Evolutionary conservation across 2,797 vertebrate genomes (phyloP).

Genomic region (Anolis apletophallus): DNA sequence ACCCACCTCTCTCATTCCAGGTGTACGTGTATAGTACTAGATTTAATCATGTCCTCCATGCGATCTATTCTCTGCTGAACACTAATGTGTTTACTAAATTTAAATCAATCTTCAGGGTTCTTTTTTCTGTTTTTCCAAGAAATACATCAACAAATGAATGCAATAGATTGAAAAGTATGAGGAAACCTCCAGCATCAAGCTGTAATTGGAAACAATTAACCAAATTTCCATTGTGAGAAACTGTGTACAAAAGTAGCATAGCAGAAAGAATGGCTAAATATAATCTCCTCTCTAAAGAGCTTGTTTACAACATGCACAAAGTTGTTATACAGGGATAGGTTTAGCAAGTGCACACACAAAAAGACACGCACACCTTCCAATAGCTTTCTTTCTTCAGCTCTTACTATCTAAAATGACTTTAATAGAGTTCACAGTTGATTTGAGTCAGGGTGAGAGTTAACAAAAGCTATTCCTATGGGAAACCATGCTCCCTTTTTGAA

Average conservation of each 20-base stretch:
- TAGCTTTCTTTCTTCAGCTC: not conserved
- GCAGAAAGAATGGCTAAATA: not conserved
- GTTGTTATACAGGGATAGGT: not conserved
- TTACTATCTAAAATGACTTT: not conserved
- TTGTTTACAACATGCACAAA: not conserved
- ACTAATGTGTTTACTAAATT: not conserved
- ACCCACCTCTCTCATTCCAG: not conserved
- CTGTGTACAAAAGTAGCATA: not conserved
- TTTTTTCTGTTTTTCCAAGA: not conserved
- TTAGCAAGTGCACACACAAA: not conserved
- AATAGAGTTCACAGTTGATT: not conserved
- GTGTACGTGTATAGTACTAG: not conserved
- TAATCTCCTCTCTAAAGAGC: not conserved
- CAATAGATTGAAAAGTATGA: not conserved
- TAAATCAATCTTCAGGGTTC: not conserved
- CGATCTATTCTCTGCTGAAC: not conserved
- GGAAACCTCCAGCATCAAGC: not conserved
- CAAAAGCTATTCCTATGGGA: not conserved
- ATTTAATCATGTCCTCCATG: not conserved
- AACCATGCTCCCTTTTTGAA: conserved; percentile 13
- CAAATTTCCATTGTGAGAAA: not conserved
- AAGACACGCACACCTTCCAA: not conserved
- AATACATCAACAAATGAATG: conserved; percentile 2
- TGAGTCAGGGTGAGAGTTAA: not conserved
- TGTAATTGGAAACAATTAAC: not conserved